Percentiles rank a stretch among this genome's conserved stretches.
phyloP scores from a whole-genome alignment of 2,888 invertebrate genomes.

The Pocota personata region DNA sequence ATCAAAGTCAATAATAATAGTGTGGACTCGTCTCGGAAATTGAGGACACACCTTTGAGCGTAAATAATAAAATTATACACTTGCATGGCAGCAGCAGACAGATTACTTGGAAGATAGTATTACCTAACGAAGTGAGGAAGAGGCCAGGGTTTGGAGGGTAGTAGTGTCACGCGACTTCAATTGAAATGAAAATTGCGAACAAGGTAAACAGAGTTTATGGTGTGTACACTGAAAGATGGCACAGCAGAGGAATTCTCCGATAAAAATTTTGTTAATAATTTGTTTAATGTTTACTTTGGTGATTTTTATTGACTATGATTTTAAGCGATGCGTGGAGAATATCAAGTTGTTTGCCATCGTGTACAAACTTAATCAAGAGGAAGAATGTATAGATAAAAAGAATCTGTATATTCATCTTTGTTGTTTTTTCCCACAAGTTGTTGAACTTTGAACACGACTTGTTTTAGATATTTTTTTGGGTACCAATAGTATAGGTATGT shows the following conservation, averaged over 20 bases:
- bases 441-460: background rate
- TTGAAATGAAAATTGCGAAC: constrained; percentile 49
- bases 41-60: constrained; percentile 50
- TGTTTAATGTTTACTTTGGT: constrained; percentile 27
- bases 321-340: constrained; percentile 15
- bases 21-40: constrained; percentile 34
- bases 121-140: background rate
- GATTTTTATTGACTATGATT: constrained; percentile 23
- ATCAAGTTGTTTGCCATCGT: constrained; percentile 36
- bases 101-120: background rate
- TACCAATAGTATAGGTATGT: too few species aligned
- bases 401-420: background rate
- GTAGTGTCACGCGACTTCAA: constrained; percentile 31
- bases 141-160: background rate
- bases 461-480: too few species aligned
- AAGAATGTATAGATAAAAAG: background rate
- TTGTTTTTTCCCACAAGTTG: background rate
- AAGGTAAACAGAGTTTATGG: constrained; percentile 41
- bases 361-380: constrained; percentile 1
- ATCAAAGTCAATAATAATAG: background rate
- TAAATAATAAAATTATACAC: constrained; percentile 38
- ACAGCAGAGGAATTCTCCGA: background rate
- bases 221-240: background rate
- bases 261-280: constrained; percentile 25
- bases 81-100: background rate